Conservation (phyloP, 2,888 invertebrate genomes). For the Acronicta psi region DNA sequence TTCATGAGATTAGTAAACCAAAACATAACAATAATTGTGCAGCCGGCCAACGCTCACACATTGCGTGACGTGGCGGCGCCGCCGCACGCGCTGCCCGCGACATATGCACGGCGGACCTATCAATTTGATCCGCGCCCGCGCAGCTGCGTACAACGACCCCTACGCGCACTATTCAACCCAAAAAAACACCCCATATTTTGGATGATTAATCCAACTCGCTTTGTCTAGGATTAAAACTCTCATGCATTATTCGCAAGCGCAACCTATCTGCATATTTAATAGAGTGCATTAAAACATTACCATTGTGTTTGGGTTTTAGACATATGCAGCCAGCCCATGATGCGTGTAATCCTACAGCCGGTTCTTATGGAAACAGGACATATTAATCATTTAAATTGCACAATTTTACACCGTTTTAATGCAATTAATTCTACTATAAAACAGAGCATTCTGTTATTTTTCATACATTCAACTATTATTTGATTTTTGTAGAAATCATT, state of each 20-base stretch:
- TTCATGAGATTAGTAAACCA: constrained; percentile 56
- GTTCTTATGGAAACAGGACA: constrained; percentile 52
- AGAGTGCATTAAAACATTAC: constrained; percentile 72
- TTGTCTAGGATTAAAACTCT: constrained; percentile 80
- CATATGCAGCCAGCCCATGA: constrained; percentile 50
- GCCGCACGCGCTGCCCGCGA: constrained; percentile 70
- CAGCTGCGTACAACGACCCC: constrained; percentile 86
- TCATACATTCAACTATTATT: too few species aligned
- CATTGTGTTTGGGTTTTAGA: constrained; percentile 60
- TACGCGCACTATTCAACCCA: constrained; percentile 59
- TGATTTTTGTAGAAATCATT: too few species aligned
- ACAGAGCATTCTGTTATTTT: too few species aligned
- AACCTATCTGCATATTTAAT: constrained; percentile 77
- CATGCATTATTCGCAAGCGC: constrained; percentile 77
- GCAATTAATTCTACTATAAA: too few species aligned
- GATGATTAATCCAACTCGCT: constrained; percentile 80
- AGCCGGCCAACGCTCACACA: constrained; percentile 51
- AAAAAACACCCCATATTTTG: constrained; percentile 80
- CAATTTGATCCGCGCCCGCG: constrained; percentile 84
- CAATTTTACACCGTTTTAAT: not conserved
- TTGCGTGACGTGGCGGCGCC: constrained; percentile 73
- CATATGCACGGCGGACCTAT: constrained; percentile 73
- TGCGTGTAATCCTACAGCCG: constrained; percentile 64
- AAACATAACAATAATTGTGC: constrained; percentile 42
- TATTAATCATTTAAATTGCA: constrained; percentile 55